phyloP scores from a whole-genome alignment of 2,113 vertebrate genomes.

The Neomonachus schauinslandi region DNA sequence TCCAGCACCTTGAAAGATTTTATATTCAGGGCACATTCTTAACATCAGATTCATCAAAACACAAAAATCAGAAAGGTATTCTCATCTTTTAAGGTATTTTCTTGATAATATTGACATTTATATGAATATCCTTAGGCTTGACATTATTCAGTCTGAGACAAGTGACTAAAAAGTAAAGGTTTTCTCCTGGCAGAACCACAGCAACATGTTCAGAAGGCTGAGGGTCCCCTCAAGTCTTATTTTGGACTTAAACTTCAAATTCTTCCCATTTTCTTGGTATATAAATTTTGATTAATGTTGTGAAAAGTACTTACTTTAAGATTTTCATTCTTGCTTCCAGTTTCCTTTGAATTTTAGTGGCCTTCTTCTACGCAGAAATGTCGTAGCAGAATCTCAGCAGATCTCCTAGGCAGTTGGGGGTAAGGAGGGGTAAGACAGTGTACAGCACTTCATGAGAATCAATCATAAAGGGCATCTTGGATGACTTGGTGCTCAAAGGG shows the following conservation, averaged over 20 bases:
- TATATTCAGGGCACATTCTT: slow-evolving; percentile 16
- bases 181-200: neutral
- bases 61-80: slow-evolving; percentile 45
- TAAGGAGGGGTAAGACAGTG: neutral
- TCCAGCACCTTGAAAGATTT: slow-evolving; percentile 7
- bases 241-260: neutral
- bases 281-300: neutral
- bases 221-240: neutral
- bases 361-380: neutral
- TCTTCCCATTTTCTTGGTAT: neutral
- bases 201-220: neutral
- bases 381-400: neutral
- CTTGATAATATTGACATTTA: slow-evolving; percentile 29
- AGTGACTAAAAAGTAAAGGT: neutral
- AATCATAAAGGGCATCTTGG: neutral
- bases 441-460: neutral
- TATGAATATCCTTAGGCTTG: slow-evolving; percentile 24
- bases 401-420: neutral
- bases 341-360: slow-evolving; percentile 4
- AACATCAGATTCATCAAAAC: slow-evolving; percentile 28
- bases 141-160: slow-evolving; percentile 27
- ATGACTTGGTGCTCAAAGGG: neutral
- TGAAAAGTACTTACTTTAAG: neutral
- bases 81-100: slow-evolving; percentile 12
- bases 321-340: neutral